These are phyloP conservation scores for Palaemon carinicauda DNA, from an alignment of 1,140 invertebrate species.

Conservation along the genomic window DNA sequence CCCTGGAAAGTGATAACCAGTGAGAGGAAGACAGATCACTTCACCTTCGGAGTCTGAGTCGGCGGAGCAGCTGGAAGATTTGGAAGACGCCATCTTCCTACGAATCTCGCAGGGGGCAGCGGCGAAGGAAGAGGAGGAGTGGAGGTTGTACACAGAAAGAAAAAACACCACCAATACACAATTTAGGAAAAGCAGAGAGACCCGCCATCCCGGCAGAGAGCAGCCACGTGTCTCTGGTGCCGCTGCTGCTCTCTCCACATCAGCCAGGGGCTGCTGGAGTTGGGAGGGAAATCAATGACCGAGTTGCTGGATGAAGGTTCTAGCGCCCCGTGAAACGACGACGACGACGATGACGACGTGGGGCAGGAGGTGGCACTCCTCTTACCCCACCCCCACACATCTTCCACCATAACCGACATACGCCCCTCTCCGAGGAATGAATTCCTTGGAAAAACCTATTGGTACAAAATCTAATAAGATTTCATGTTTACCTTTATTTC, in stretches of 20 bases:
- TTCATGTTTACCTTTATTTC: too few species aligned
- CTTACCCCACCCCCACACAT: too few species aligned
- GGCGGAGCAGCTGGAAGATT: constrained; percentile 6
- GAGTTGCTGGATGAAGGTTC: constrained; percentile 55
- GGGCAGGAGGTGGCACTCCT: not conserved
- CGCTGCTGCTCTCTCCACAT: constrained; percentile 31
- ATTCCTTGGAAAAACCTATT: too few species aligned
- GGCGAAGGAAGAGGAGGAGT: constrained; percentile 2
- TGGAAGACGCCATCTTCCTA: constrained; percentile 5
- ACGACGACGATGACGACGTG: constrained; percentile 9
- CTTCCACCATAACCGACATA: too few species aligned
- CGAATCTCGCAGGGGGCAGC: not conserved
- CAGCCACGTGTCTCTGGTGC: constrained; percentile 54
- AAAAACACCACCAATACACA: constrained; percentile 33
- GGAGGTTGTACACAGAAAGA: constrained; percentile 29
- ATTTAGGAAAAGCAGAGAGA: constrained; percentile 43
- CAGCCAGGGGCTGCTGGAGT: constrained; percentile 52
- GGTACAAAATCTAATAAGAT: too few species aligned
- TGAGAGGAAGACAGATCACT: constrained; percentile 38
- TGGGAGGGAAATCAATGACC: constrained; percentile 57
- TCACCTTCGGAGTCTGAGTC: constrained; percentile 50
- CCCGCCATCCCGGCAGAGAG: constrained; percentile 56
- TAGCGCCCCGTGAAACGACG: constrained; percentile 49
- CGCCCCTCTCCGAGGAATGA: too few species aligned
- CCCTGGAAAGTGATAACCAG: not conserved